Evolutionary conservation across 2,888 invertebrate species (phyloP), one percentile per base, ranked within the genome.

Genomic region (Amiota mariae): DNA sequence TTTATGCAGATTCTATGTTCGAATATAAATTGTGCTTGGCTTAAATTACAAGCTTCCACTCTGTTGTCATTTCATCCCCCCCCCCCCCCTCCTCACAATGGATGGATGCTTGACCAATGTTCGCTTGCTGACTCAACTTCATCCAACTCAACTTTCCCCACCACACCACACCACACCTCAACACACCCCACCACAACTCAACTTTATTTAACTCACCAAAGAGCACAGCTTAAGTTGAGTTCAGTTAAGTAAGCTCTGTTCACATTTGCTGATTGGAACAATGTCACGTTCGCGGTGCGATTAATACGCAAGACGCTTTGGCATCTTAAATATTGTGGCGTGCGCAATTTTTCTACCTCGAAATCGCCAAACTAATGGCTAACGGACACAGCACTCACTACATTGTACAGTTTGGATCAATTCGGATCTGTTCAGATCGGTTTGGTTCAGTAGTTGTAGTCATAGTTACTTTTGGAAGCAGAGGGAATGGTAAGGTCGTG

Each of bases 281-380:
- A 68, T 68, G 67, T 68, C 67, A 68, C 54, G 67, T 68, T 68
- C 67, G 67, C 47, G 48, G 9, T 76, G 80, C 84, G 85, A 83
- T 84, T 85, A 84, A 84, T 84, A 85, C 84, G 81, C 84, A 83
- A 84, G 83, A 85, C 84, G 80, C 83, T 84, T 84, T 84, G 85
- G 84, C 82, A 84, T 84, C 84, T 84, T 81, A 83, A 84, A 84
- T 79, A 85, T 85, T 85, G 81, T 85, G 85, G 84, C 85, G 81
- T 85, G 80, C 78, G 80, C 24, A 51, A 15, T 68, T 68, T 68
- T 67, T 51, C 24, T 67, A 51, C 51, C 20, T 46, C 49, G 48
- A 48, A 47, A 66, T 8, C 15, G 18, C 15, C 48, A 66, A 46
- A 12, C 36, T n/a, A 46, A 36, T 9, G 61, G 11, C 20, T 56